Evolutionary conservation across 2,797 vertebrate genomes (phyloP).

Genomic region (Phrynocephalus guinanensis): DNA sequence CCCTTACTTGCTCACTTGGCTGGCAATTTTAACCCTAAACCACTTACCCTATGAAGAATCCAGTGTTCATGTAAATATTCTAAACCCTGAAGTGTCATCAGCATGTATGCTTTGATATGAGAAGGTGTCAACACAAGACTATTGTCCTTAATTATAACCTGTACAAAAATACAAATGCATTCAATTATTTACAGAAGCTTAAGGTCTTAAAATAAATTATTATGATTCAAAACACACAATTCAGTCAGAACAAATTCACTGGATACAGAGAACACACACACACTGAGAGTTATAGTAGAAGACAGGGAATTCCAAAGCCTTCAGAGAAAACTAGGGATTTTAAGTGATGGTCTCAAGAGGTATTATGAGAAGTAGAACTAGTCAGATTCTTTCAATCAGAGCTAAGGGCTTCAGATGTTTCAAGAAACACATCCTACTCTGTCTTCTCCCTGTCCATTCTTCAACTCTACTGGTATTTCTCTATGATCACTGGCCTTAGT

Average conservation of each 20-base stretch:
- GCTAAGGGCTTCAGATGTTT: background rate
- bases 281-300: background rate
- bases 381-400: background rate
- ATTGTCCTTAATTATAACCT: conserved; percentile 99
- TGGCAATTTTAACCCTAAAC: background rate
- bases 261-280: background rate
- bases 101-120: conserved; percentile 96
- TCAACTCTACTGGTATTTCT: background rate
- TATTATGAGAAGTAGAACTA: background rate
- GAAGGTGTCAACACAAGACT: conserved; percentile 94
- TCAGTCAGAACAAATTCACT: background rate
- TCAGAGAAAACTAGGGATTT: background rate
- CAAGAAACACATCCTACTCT: background rate
- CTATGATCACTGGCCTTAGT: background rate
- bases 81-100: conserved; percentile 97
- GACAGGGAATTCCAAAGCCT: background rate
- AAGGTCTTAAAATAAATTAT: background rate
- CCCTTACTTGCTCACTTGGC: background rate
- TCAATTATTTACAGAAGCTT: conserved; percentile 25
- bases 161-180: conserved; percentile 21
- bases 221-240: background rate
- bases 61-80: conserved; percentile 96
- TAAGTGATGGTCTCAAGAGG: background rate
- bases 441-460: background rate
- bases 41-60: conserved; percentile 94